Percentiles rank a stretch among this genome's conserved stretches.
Evolutionary conservation across 2,797 vertebrate genomes (phyloP).

Genomic region (Eptatretus atami): DNA sequence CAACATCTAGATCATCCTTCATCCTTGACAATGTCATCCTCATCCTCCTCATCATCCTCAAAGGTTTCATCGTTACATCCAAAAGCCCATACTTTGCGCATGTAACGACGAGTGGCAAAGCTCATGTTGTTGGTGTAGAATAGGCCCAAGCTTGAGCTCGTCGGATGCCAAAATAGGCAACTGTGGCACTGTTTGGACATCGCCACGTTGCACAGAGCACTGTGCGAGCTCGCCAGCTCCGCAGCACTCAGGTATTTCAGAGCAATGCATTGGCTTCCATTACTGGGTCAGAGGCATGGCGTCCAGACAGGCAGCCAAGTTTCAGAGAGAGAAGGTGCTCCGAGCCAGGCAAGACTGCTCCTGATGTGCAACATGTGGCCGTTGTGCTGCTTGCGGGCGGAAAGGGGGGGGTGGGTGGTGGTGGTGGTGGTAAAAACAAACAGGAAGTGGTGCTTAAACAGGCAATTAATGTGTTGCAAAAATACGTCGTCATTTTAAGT

Average conservation of each 20-base stretch:
- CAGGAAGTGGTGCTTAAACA: no score
- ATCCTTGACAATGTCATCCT: not conserved
- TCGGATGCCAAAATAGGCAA: no score
- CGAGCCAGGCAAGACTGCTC: conserved; percentile 16
- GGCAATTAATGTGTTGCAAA: no score
- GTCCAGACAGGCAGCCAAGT: conserved; percentile 21
- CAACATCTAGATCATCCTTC: no score
- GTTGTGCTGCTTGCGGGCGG: conserved; percentile 22
- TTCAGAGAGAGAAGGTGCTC: conserved; percentile 29
- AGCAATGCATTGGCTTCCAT: conserved; percentile 85
- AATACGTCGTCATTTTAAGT: no score
- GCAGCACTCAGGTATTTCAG: conserved; percentile 56
- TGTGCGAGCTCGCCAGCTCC: conserved; percentile 37
- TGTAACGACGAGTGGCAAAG: conserved; percentile 57
- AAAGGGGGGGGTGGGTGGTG: no score
- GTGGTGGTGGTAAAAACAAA: no score
- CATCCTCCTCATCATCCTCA: conserved; percentile 18
- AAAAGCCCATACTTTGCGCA: conserved; percentile 60
- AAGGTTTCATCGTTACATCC: conserved; percentile 24
- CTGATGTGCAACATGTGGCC: conserved; percentile 44
- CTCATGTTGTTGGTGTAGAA: conserved; percentile 72
- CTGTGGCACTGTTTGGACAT: conserved; percentile 17
- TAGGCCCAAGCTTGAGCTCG: conserved; percentile 18
- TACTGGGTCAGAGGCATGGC: conserved; percentile 34
- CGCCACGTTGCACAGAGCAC: conserved; percentile 16